Evolutionary conservation across 2,797 vertebrate species (phyloP).

Genomic region (Poeciliopsis paucimaculata): DNA sequence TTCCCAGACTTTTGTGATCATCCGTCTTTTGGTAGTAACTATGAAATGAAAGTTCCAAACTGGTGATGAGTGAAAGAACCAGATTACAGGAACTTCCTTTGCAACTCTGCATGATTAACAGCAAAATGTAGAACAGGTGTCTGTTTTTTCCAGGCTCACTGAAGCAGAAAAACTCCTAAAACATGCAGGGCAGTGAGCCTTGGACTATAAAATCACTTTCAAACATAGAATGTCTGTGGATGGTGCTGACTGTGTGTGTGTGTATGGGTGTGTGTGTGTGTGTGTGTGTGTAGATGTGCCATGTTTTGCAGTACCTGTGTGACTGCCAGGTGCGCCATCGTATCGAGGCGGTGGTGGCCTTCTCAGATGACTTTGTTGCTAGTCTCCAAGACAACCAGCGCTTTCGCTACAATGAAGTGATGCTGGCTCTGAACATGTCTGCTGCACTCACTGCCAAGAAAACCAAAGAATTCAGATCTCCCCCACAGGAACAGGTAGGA

Average conservation of each 20-base stretch:
- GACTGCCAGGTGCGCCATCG: conserved; percentile 95
- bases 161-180: too few relatives aligned
- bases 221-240: not conserved
- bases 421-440: conserved; percentile 98
- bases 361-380: conserved; percentile 95
- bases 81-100: not conserved
- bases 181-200: too few relatives aligned
- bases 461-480: conserved; percentile 95
- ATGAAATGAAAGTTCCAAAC: not conserved
- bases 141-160: too few relatives aligned
- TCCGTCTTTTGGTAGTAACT: not conserved
- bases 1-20: not conserved
- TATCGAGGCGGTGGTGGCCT: conserved; percentile 95
- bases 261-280: conserved; percentile 12
- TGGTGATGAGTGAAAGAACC: not conserved
- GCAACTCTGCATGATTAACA: too few relatives aligned
- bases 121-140: too few relatives aligned
- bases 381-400: conserved; percentile 95
- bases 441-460: conserved; percentile 94
- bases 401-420: conserved; percentile 96
- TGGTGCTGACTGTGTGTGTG: not conserved
- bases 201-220: too few relatives aligned
- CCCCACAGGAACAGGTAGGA: conserved; percentile 93
- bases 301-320: conserved; percentile 93
- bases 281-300: conserved; percentile 87